Percentiles rank a stretch among this genome's conserved stretches.
phyloP scores from a whole-genome alignment of 2,113 vertebrate genomes.

The Hemiscyllium ocellatum region DNA sequence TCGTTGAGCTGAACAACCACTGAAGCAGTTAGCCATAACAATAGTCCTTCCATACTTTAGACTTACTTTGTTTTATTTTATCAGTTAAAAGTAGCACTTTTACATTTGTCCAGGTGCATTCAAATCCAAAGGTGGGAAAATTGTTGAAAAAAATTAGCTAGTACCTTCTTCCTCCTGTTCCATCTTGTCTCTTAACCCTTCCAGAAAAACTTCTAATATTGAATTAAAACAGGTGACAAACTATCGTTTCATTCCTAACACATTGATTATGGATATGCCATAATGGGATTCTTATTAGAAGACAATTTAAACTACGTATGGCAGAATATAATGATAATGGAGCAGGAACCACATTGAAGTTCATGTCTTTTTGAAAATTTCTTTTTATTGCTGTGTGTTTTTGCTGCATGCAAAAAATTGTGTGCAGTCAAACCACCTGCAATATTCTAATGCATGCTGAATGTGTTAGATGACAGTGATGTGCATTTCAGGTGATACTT shows the following conservation, averaged over 20 bases:
- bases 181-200: neutral
- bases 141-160: neutral
- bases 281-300: neutral
- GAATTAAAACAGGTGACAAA: neutral
- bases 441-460: neutral
- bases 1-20: neutral
- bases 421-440: neutral
- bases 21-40: neutral
- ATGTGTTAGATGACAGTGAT: neutral
- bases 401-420: neutral
- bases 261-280: neutral
- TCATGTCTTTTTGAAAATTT: constrained; percentile 8
- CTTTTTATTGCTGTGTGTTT: neutral
- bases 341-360: neutral
- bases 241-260: neutral
- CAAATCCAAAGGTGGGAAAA: neutral
- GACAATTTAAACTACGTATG: neutral
- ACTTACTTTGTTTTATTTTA: neutral
- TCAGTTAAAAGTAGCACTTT: too few species aligned
- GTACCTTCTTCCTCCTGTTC: neutral
- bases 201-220: neutral
- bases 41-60: neutral
- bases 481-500: neutral
- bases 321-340: neutral
- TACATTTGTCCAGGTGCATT: neutral